Evolutionary conservation across 1,140 invertebrate species (phyloP).

Genomic region (Drusus annulatus): DNA sequence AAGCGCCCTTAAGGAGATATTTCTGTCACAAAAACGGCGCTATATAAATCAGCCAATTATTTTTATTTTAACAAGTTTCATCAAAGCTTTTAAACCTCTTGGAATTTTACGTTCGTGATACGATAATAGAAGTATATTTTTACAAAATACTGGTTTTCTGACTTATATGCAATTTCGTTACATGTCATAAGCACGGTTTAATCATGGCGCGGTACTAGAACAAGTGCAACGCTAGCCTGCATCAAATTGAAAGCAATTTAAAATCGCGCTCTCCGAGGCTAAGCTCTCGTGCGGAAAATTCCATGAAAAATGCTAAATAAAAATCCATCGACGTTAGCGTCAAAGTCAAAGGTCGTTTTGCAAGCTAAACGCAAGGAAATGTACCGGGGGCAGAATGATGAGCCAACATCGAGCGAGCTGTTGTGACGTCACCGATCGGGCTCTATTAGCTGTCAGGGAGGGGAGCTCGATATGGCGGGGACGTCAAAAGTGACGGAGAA

Average conservation of each 20-base stretch:
- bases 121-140: no score
- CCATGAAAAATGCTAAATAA: neutral
- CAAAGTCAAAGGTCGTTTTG: conserved; percentile 12
- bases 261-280: no score
- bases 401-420: neutral
- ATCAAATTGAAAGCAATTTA: neutral
- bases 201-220: no score
- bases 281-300: neutral
- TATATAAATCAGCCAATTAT: no score
- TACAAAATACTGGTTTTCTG: no score
- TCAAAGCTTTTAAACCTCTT: no score
- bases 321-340: conserved; percentile 23
- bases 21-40: no score
- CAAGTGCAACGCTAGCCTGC: neutral
- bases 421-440: conserved; percentile 8
- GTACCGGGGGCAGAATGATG: neutral
- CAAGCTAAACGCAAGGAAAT: conserved; percentile 2
- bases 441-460: conserved; percentile 29
- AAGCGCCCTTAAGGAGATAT: no score
- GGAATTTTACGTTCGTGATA: no score
- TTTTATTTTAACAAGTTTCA: no score
- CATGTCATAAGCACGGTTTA: no score
- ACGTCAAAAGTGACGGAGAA: conserved; percentile 17
- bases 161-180: no score
- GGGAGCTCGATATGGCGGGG: conserved; percentile 12